Evolutionary conservation across 2,797 vertebrate species (phyloP), one percentile per base, ranked within the genome.

Genomic region (Adelosebastes latens): DNA sequence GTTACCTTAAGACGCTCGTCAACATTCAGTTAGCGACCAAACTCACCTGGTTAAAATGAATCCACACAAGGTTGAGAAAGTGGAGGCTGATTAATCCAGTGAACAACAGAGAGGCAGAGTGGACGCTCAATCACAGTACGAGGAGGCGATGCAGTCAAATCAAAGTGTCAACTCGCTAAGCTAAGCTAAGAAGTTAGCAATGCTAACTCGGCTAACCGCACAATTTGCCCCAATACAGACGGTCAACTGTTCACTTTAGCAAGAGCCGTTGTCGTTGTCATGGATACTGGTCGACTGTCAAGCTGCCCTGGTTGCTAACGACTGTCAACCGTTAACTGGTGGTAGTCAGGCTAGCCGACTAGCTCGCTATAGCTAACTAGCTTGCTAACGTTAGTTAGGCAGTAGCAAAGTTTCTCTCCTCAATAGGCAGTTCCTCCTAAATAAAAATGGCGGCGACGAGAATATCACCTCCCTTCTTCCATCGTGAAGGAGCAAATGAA

Each of bases 381-480:
- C 84, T 46, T 49, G 91, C 93, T 92, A 89, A 72, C 78, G 82
- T 70, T 16, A 46, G 83, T 42, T 42, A 14, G 71, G 5, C 58
- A 79, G 42, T 27, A 61, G 87, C 89, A 93, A 94, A 94, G 84
- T 94, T 95, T 92, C 91, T 89, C 86, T 86, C 89, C 74, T 88
- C 90, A 78, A 89, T 81, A 90, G 93, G 87, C 93, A 92, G 91
- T 91, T 94, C 92, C 93, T 90, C 93, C 49, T 18, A 16, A 42
- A 42, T 89, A 95, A 96, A 96, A 94, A 96, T 96, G 96, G 96
- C 95, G 95, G 88, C 94, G 93, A 62, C 32, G 83, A 88, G 82
- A 92, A 89, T 7, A 42, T 94, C 91, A 79, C 92, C 92, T 94
- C 91, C 92, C 92, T 89, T 91, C 92, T 89, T 91, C 79, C 86